Evolutionary conservation across 2,888 invertebrate species (phyloP).

Genomic region (Eucriotettix oculatus): DNA sequence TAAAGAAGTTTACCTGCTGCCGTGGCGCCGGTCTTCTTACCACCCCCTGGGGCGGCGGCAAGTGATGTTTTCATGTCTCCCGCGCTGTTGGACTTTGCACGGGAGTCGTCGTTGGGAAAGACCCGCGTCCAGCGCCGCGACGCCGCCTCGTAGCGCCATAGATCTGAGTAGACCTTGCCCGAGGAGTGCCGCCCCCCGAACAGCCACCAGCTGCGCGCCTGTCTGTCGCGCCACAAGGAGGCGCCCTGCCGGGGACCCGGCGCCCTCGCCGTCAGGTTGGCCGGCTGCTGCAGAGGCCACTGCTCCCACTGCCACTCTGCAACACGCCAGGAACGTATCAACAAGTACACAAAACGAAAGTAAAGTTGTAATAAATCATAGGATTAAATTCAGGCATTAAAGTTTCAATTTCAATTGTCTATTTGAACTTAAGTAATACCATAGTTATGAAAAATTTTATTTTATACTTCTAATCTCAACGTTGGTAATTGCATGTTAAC

Average conservation of each 20-base stretch:
- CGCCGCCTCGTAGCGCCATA: constrained; percentile 9
- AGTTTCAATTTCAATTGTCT: too few relatives aligned
- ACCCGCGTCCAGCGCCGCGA: constrained; percentile 4
- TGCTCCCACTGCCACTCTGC: neutral
- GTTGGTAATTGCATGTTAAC: too few relatives aligned
- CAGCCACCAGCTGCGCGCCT: neutral
- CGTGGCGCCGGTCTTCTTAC: neutral
- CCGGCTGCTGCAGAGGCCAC: neutral
- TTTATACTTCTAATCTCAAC: too few relatives aligned
- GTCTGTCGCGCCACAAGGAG: neutral
- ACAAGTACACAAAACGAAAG: too few relatives aligned
- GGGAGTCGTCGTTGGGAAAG: constrained; percentile 5
- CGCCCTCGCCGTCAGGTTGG: neutral
- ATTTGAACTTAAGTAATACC: too few relatives aligned
- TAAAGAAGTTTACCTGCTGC: too few relatives aligned
- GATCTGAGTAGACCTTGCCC: constrained; percentile 7
- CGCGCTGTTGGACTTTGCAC: constrained; percentile 2
- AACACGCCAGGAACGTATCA: too few relatives aligned
- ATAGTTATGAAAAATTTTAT: too few relatives aligned
- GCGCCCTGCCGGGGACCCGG: neutral
- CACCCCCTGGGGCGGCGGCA: neutral
- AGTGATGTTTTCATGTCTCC: constrained; percentile 2
- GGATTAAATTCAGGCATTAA: too few relatives aligned
- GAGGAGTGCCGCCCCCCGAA: neutral
- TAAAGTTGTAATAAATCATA: too few relatives aligned